Conservation (phyloP, 2,888 invertebrate species). For the Tenthredo amoena region DNA sequence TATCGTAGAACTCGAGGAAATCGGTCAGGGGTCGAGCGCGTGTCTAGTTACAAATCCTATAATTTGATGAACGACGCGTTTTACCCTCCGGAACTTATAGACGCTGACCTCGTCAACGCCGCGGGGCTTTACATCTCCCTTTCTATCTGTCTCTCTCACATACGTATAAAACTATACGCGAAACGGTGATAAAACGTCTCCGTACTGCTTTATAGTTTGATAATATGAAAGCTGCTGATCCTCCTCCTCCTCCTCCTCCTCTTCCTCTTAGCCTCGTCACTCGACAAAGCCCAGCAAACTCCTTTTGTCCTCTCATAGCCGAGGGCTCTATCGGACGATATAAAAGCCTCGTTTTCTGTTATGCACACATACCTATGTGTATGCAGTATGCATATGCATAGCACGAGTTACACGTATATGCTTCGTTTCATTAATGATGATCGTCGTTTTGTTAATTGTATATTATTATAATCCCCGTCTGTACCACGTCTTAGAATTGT, state of each 20-base stretch:
- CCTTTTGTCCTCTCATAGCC: neutral
- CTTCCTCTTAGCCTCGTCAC: neutral
- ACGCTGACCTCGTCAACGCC: constrained; percentile 50
- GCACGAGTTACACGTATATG: neutral
- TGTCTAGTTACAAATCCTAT: constrained; percentile 49
- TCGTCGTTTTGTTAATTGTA: neutral
- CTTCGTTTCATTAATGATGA: neutral
- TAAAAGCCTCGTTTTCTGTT: neutral
- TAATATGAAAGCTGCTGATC: constrained; percentile 20
- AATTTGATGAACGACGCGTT: constrained; percentile 46
- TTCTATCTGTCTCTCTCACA: neutral
- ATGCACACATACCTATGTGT: neutral
- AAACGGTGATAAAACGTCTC: neutral
- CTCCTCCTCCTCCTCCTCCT: neutral
- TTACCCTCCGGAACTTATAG: constrained; percentile 31
- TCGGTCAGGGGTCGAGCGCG: constrained; percentile 51
- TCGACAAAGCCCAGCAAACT: neutral
- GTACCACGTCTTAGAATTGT: neutral
- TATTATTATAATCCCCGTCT: neutral
- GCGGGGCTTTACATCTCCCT: constrained; percentile 8
- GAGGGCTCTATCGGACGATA: neutral
- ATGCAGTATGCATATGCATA: neutral
- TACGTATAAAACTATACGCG: neutral
- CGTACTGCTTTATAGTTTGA: neutral
- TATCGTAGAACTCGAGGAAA: constrained; percentile 19